Evolutionary conservation across 2,888 invertebrate genomes (phyloP).

Genomic region (Julus scandinavius): DNA sequence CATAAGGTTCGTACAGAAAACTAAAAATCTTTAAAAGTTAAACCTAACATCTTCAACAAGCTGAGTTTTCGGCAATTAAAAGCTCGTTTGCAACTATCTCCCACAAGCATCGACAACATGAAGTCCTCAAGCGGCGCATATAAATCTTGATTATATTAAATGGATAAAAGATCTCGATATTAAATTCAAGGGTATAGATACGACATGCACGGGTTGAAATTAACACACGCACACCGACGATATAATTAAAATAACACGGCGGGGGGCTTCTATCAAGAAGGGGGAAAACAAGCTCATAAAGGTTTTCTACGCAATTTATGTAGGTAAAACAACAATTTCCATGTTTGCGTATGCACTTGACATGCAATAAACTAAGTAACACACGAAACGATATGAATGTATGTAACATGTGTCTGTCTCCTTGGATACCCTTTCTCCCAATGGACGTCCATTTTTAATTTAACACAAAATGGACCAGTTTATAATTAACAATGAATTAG

Average conservation of each 20-base stretch:
- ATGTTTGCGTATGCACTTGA: neutral
- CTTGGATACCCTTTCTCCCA: no score
- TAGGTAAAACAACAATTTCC: neutral
- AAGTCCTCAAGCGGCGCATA: slow-evolving; percentile 17
- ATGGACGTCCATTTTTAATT: no score
- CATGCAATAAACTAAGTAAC: neutral
- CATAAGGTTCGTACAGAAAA: neutral
- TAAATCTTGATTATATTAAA: slow-evolving; percentile 30
- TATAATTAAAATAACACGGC: slow-evolving; percentile 36
- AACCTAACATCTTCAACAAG: neutral
- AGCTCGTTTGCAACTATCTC: neutral
- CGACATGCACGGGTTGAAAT: neutral
- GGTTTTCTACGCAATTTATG: neutral
- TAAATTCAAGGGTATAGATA: slow-evolving; percentile 7
- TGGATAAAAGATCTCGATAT: neutral
- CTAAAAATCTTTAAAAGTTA: neutral
- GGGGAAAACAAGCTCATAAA: neutral
- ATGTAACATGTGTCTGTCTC: no score
- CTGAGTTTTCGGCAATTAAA: slow-evolving; percentile 8
- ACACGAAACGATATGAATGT: neutral
- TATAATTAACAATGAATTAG: no score
- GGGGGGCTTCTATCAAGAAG: slow-evolving; percentile 28
- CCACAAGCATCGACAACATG: neutral
- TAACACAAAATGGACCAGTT: no score
- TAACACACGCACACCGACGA: slow-evolving; percentile 28